Conservation (phyloP, 2,113 vertebrate species). For the Elachura formosa region DNA sequence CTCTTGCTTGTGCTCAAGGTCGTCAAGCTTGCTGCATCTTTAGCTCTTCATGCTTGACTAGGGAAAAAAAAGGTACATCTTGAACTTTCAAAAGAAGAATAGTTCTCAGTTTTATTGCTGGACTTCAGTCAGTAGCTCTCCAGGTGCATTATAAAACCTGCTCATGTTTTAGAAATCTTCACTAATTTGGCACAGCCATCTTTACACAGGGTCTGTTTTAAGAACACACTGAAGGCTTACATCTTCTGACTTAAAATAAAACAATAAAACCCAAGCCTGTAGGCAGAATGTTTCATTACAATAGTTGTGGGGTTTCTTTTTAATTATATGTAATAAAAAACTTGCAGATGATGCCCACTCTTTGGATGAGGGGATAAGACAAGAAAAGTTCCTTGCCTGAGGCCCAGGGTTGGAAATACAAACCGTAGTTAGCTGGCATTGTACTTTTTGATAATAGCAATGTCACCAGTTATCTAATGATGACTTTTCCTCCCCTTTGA, state of each 20-base stretch:
- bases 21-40: not conserved
- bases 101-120: not conserved
- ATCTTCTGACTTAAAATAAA: not conserved
- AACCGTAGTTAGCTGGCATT: not conserved
- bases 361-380: not conserved
- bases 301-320: not conserved
- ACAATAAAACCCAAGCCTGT: not conserved
- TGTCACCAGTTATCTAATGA: not conserved
- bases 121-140: not conserved
- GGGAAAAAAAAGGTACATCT: not conserved
- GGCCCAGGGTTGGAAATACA: not conserved
- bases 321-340: constrained; percentile 19
- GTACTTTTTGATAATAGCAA: not conserved
- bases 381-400: not conserved
- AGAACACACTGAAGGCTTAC: fast-evolving
- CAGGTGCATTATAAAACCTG: not conserved
- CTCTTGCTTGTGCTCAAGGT: not conserved
- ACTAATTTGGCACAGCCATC: not conserved
- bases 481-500: constrained; percentile 23
- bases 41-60: not conserved
- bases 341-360: not conserved
- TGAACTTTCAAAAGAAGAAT: not conserved
- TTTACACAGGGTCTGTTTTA: not conserved
- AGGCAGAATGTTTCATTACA: not conserved
- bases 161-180: not conserved